phyloP scores from a whole-genome alignment of 2,113 vertebrate species.

The Ceratotherium simum region DNA sequence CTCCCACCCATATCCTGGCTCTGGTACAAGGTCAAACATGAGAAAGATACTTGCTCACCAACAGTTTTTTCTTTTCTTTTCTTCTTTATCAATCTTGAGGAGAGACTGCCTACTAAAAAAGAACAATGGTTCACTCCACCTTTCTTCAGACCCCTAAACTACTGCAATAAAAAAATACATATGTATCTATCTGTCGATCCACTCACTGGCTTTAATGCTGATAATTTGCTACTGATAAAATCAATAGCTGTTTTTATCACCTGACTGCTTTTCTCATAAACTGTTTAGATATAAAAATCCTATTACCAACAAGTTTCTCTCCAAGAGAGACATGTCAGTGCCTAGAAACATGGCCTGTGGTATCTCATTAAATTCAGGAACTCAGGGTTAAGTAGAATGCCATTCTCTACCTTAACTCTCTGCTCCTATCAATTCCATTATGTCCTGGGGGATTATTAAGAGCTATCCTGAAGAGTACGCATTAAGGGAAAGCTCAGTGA shows the following conservation, averaged over 20 bases:
- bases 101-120: not conserved
- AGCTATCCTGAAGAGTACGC: not conserved
- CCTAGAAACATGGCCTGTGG: not conserved
- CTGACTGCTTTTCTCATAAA: not conserved
- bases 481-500: not conserved
- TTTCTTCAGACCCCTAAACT: not conserved
- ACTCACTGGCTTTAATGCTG: slow-evolving; percentile 26
- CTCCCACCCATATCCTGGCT: not conserved
- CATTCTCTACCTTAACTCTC: not conserved
- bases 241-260: not conserved
- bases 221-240: not conserved
- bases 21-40: not conserved
- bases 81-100: not conserved
- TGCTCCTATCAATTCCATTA: not conserved
- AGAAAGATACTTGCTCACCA: slow-evolving; percentile 14
- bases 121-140: not conserved
- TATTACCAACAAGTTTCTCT: not conserved
- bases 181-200: not conserved
- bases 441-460: not conserved
- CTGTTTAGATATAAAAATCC: not conserved
- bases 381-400: not conserved
- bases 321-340: not conserved
- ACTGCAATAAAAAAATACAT: not conserved
- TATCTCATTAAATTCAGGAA: not conserved
- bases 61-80: not conserved